Evolutionary conservation across 2,888 invertebrate species (phyloP), one percentile per base, ranked within the genome.

Genomic region (Dryadula phaetusa): DNA sequence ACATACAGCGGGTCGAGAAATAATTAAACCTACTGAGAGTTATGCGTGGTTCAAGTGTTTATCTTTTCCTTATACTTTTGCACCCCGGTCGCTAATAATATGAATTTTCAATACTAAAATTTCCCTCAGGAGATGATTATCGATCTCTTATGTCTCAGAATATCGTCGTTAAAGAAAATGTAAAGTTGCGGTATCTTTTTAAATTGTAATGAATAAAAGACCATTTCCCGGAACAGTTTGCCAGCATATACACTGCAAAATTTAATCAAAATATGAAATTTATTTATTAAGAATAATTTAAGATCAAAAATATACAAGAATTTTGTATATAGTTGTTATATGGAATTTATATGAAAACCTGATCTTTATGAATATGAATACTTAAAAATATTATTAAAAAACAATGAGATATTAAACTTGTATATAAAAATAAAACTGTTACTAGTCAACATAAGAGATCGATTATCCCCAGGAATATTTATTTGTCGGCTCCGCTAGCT

Each of bases 21-120:
- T 67, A 67, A 69, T 56, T 69, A 88, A 83, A 83, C 87, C 88
- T 90, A 90, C 85, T 83, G 88, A 90, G 37, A 20, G 8, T 18
- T 34, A 20, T 20, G 34, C 53, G 18, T 46, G 44, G 44, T 53
- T 53, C 56, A 25, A 65, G n/a, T n/a, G n/a, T n/a, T 61, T 37
- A 61, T 61, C 60, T 32, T 18, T 34, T 20, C 53, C 34, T 20
- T 62, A 12, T 40, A 82, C n/a, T 83, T 81, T 83, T 84, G 82
- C 79, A 80, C 82, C 84, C 85, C 85, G 72, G 72, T 82, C 83
- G 77, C 69, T 82, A 81, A 85, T 81, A 62, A 61, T 62, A 52
- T 34, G 32, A 3, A 34, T 10, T 12, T 25, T n/a, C 16, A 37
- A 46, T 46, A 42, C 20, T 18, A 42, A 28, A 28, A 60, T 44